Percentiles rank a stretch among this genome's conserved stretches.
These are phyloP conservation scores for Dicaeum eximium DNA, from an alignment of 2,113 vertebrate genomes.

Conservation along the genomic window DNA sequence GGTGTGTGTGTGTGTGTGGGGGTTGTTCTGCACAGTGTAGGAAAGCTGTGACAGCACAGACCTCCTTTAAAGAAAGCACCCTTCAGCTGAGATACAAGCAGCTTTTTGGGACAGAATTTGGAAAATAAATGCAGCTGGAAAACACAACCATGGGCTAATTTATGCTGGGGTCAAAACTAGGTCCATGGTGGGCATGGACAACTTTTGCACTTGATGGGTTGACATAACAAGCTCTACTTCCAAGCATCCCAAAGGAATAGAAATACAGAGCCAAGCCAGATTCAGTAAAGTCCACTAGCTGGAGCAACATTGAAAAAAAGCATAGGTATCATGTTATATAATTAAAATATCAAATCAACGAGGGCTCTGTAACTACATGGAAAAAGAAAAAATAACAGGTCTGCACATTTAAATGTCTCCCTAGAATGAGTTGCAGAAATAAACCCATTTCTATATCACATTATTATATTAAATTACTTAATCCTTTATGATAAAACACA, in stretches of 20 bases:
- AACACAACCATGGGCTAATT: not conserved
- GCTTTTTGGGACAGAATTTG: not conserved
- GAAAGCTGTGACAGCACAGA: not conserved
- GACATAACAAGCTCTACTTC: not conserved
- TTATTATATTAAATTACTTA: not conserved
- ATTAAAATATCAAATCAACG: fast-evolving
- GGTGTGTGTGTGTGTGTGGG: fast-evolving
- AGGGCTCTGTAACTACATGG: not conserved
- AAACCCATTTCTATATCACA: not conserved
- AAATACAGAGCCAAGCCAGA: not conserved
- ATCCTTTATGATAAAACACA: not conserved
- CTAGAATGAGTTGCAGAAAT: not conserved
- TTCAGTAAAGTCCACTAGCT: not conserved
- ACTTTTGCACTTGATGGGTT: not conserved
- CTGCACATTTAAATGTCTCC: not conserved
- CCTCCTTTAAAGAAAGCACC: not conserved
- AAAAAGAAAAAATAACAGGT: not conserved
- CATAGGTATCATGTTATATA: fast-evolving
- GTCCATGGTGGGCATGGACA: fast-evolving
- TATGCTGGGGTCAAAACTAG: not conserved
- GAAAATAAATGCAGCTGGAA: not conserved
- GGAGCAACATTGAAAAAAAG: not conserved
- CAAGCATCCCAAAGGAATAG: not conserved
- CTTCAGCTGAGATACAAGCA: not conserved
- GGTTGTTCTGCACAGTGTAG: not conserved